phyloP scores from a whole-genome alignment of 2,888 invertebrate genomes.

The Branchipolynoe longqiensis region DNA sequence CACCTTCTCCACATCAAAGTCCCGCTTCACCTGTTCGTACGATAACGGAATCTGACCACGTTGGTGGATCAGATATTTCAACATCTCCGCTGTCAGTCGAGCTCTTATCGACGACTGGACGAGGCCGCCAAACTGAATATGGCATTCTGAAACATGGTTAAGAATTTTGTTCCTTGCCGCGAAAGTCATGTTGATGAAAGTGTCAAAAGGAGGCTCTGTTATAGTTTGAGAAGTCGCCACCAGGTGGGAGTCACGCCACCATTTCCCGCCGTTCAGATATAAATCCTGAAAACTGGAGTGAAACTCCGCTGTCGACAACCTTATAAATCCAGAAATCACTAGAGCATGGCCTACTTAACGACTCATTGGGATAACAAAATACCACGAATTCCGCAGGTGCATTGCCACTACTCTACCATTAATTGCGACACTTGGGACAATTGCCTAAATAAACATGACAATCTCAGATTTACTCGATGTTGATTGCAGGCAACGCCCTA shows the following conservation, averaged over 20 bases:
- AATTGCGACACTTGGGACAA: too few relatives aligned
- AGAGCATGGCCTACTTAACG: too few relatives aligned
- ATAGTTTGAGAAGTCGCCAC: not conserved
- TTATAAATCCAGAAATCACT: too few relatives aligned
- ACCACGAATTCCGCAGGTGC: too few relatives aligned
- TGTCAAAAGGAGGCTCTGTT: not conserved
- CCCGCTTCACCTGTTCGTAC: conserved; percentile 38
- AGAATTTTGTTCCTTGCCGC: not conserved
- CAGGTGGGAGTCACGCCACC: not conserved
- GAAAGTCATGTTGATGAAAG: not conserved
- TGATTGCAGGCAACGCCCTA: too few relatives aligned
- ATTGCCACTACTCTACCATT: too few relatives aligned
- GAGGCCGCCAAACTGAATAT: conserved; percentile 22
- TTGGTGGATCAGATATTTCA: conserved; percentile 29
- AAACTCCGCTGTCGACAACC: too few relatives aligned
- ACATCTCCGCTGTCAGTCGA: not conserved
- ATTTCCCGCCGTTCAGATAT: not conserved
- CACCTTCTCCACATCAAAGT: conserved; percentile 8
- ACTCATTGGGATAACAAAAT: too few relatives aligned
- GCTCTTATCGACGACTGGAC: conserved; percentile 39
- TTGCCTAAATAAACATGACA: too few relatives aligned
- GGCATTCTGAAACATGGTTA: conserved; percentile 11
- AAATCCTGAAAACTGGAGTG: too few relatives aligned
- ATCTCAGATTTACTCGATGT: too few relatives aligned
- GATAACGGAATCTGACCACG: conserved; percentile 34